Base-by-base conservation (phyloP, 1,140 invertebrate species). In the Saccostrea glomerata region DNA sequence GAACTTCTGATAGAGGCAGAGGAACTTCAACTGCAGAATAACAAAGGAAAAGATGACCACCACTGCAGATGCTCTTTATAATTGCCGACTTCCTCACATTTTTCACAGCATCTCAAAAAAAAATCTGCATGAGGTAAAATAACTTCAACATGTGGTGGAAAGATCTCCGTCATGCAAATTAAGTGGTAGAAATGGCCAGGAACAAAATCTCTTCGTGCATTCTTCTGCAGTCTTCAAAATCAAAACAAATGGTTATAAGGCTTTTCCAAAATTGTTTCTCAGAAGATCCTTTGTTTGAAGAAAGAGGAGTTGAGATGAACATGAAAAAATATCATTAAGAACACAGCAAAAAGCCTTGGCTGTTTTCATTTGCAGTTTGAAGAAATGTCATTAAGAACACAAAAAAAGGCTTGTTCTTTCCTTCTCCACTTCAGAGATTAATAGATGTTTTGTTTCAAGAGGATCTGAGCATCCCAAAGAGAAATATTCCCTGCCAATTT, bases 41-140 rank as follows among this genome's bases (percentile, higher is more conserved):
- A 77, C 70, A 77, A 77, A 77, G 70, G 30, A 36, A 47, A 47
- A 77, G 70, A 30, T 77, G 70, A 77, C 70, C 70, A 77, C 70
- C 15, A 25, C 70, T 77, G 70, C 70, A 77, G 70, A 77, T 77
- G 70, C 70, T 77, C 3, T 25, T 30, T 77, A 36, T 36, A 77
- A 77, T 77, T 77, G 70, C 70, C 70, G 13, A 77, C 25, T 77
- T 77, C 70, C 70, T 77, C 25, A 77, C 70, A 77, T 77, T 77
- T 47, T 77, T 77, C 70, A 77, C 70, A 77, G 23, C 70, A 30
- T 30, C 70, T 77, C 25, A 30, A 77, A 77, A 77, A 73, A 77
- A 73, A 23, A n/a, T 30, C 70, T 77, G 70, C 25, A 30, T 15
- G 70, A 77, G 70, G 70, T 17, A 77, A 77, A 77, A 77, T 77